These are phyloP conservation scores for Platyscapa corneri DNA, from an alignment of 1,140 invertebrate genomes.

Conservation along the genomic window DNA sequence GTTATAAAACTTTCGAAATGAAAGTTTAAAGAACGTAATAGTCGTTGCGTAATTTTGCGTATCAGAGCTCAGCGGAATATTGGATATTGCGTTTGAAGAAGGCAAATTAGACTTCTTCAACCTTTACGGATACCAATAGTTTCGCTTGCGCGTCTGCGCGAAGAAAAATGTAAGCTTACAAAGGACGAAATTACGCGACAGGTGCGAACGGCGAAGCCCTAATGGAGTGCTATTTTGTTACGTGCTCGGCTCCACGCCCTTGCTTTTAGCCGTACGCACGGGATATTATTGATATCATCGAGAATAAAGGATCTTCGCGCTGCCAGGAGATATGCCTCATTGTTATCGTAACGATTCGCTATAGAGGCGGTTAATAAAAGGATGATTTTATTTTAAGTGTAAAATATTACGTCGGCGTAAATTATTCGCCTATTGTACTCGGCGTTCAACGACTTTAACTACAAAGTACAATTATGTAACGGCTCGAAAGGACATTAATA, in stretches of 20 bases:
- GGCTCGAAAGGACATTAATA: too few species aligned
- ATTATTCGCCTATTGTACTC: too few species aligned
- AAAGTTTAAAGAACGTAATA: constrained; percentile 46
- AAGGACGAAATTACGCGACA: constrained; percentile 4
- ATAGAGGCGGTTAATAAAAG: neutral
- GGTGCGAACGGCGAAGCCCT: neutral
- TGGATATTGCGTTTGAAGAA: constrained; percentile 7
- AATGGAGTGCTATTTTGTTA: constrained; percentile 23
- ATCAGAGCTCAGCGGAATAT: neutral
- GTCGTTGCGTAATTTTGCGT: constrained; percentile 38
- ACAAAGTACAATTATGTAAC: too few species aligned
- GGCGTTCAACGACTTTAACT: too few species aligned
- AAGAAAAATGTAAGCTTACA: neutral
- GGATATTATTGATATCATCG: neutral
- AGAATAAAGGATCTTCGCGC: neutral
- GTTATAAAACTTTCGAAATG: constrained; percentile 45
- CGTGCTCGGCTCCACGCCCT: neutral
- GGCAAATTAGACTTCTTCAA: constrained; percentile 13
- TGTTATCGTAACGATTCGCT: neutral
- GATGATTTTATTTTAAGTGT: neutral
- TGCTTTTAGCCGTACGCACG: neutral
- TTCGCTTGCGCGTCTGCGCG: neutral
- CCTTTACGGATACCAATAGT: neutral
- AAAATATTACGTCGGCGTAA: neutral
- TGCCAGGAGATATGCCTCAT: neutral